Base-by-base conservation (phyloP, 2,797 vertebrate species). In the Macroramphosus scolopax region DNA sequence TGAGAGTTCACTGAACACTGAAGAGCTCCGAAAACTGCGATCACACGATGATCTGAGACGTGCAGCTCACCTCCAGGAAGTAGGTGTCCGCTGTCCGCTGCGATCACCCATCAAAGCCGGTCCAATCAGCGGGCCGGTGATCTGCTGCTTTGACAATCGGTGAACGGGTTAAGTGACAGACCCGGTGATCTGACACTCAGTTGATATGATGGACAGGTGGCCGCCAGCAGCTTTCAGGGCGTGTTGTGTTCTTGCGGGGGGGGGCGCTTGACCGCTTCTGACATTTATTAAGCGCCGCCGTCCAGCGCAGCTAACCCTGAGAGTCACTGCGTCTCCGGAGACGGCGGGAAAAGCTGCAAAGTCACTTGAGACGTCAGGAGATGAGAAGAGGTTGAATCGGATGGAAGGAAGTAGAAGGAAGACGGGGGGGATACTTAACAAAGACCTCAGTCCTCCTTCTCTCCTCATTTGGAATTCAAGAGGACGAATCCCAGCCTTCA, bases 141-240 rank as follows among this genome's bases (percentile, higher is more conserved):
- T 72, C 74, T 71, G 72, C 55, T 72, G 47, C 34, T 20, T 29
- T 36, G 22, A 51, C 70, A 82, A 78, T 53, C 50, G 54, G 17
- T 44, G 72, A 78, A 78, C 14, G 80, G 77, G 80, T 80, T 81
- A 87, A 82, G 78, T 44, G 74, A 89, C 89, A 80, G 51, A 72
- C 61, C 63, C 62, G 38, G 75, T 89, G 66, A 83, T 64, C 47
- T 58, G 55, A 60, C 62, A 63, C 56, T 11, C 44, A 11, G 17
- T 57, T 83, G 87, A 89, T 62, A 56, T 80, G 78, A 86, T 53
- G 63, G 86, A 83, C 82, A 84, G 82, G 79, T 84, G 72, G 83
- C 89, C 85, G 57, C 68, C 68, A 81, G 89, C 78, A 32, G 61
- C 80, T 86, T 87, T 82, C 49, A 71, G 59, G 82, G 84, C 65